phyloP scores from a whole-genome alignment of 2,113 vertebrate species.

The Pedionomus torquatus region DNA sequence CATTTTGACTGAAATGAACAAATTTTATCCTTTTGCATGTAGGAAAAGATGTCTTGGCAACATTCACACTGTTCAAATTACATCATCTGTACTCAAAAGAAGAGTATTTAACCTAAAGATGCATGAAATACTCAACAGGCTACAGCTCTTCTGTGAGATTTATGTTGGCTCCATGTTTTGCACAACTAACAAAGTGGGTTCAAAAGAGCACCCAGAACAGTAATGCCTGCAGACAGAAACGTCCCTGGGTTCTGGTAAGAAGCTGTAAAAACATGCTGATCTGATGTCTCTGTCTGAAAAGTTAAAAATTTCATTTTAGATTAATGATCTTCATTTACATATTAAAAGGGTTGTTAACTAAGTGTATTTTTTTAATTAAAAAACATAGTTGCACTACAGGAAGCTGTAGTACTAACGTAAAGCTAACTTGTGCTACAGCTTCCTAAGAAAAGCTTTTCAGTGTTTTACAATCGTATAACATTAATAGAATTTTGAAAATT shows the following conservation, averaged over 20 bases:
- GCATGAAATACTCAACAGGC: not conserved
- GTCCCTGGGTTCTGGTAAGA: not conserved
- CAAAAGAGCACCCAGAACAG: not conserved
- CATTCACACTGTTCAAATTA: not conserved
- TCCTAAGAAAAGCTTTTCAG: not conserved
- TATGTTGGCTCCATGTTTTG: fast-evolving
- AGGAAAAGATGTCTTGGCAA: not conserved
- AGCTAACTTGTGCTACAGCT: not conserved
- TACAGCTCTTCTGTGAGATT: not conserved
- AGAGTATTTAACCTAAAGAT: not conserved
- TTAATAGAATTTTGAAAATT: not conserved
- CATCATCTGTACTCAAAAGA: not conserved
- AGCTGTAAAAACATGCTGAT: not conserved
- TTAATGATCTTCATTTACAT: not conserved
- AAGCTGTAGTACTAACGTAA: not conserved
- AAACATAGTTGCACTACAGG: not conserved
- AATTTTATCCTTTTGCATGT: not conserved
- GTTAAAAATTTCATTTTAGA: not conserved
- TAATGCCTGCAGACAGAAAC: fast-evolving
- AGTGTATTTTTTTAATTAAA: not conserved
- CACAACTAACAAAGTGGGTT: fast-evolving
- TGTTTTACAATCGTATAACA: not conserved
- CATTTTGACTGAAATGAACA: not conserved
- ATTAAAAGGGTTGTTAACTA: not conserved
- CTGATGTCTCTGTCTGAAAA: not conserved